Conservation (phyloP, 2,113 vertebrate species). For the Upupa epops region DNA sequence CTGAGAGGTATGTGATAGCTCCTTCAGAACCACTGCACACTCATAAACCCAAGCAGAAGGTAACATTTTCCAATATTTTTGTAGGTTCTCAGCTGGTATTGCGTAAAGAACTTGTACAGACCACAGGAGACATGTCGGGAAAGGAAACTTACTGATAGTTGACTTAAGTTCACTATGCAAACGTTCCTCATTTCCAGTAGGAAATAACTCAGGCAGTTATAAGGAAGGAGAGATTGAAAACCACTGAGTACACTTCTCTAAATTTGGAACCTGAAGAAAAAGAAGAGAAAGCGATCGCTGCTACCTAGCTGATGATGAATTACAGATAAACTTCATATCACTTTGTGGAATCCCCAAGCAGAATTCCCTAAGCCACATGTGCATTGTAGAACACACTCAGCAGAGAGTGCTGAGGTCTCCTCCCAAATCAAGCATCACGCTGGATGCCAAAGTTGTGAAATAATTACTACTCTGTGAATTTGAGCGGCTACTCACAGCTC, state of each 20-base stretch:
- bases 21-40: neutral
- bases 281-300: neutral
- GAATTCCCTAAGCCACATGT: neutral
- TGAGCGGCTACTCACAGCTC: neutral
- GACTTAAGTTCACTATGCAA: neutral
- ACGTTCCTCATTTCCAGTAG: slow-evolving; percentile 30
- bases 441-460: slow-evolving; percentile 46
- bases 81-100: neutral
- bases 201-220: neutral
- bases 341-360: neutral
- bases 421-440: slow-evolving; percentile 33
- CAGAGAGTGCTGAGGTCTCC: neutral
- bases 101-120: neutral
- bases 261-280: neutral
- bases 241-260: neutral
- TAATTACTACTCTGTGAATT: slow-evolving; percentile 51
- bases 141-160: neutral
- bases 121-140: neutral
- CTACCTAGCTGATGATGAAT: neutral
- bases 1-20: neutral
- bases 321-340: neutral
- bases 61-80: neutral
- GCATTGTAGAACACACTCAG: neutral
- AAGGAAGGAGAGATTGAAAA: slow-evolving; percentile 25
- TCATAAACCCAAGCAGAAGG: neutral